phyloP scores from a whole-genome alignment of 2,113 vertebrate genomes.

The Xyrauchen texanus region DNA sequence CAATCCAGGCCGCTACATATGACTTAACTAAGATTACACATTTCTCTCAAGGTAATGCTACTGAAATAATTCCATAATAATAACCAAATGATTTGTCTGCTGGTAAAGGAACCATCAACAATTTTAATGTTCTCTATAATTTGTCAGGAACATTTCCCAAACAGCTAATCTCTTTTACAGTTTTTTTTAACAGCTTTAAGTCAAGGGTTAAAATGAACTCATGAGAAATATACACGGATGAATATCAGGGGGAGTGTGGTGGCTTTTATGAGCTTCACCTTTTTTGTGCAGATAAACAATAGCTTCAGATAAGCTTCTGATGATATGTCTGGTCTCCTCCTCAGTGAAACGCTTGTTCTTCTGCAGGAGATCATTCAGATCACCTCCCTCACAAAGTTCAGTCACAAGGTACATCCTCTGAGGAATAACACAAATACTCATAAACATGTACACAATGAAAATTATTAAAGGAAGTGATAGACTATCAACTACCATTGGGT shows the following conservation, averaged over 20 bases:
- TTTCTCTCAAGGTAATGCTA: too few relatives aligned
- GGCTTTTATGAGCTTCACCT: slow-evolving; percentile 62
- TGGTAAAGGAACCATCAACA: too few relatives aligned
- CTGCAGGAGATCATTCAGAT: slow-evolving; percentile 78
- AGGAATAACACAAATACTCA: slow-evolving; percentile 45
- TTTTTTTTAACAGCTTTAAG: too few relatives aligned
- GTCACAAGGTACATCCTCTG: slow-evolving; percentile 84
- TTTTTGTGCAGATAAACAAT: slow-evolving; percentile 81
- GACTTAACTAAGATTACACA: slow-evolving; percentile 31
- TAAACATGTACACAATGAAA: background rate
- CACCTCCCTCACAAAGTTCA: slow-evolving; percentile 82
- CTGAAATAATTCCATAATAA: too few relatives aligned
- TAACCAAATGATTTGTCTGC: too few relatives aligned
- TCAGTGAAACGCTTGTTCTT: slow-evolving; percentile 77
- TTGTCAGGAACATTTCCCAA: too few relatives aligned
- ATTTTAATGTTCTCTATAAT: too few relatives aligned
- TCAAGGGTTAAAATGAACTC: background rate
- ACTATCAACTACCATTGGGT: too few relatives aligned
- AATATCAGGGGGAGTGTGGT: background rate
- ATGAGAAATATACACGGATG: background rate
- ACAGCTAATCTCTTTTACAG: background rate
- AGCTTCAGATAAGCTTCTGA: slow-evolving; percentile 78
- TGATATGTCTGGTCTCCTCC: slow-evolving; percentile 81
- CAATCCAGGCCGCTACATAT: slow-evolving; percentile 5
- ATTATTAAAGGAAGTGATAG: too few relatives aligned